Conservation (phyloP, 1,140 invertebrate species). For the Copidosoma floridanum region DNA sequence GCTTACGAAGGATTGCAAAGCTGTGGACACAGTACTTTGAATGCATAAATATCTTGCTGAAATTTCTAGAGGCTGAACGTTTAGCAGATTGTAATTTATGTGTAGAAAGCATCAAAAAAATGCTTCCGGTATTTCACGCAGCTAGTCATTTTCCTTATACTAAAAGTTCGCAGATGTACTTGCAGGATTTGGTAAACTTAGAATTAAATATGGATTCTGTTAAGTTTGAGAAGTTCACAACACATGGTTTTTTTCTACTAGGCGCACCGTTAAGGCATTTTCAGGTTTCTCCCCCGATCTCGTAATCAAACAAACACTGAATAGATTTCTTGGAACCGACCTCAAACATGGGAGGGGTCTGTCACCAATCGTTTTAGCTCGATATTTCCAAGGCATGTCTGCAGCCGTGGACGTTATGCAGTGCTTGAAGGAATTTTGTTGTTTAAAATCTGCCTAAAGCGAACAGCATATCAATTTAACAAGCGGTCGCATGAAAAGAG, state of each 20-base stretch:
- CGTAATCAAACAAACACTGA: slow-evolving; percentile 45
- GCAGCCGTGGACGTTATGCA: slow-evolving; percentile 24
- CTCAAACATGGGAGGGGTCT: slow-evolving; percentile 27
- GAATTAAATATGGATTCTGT: slow-evolving; percentile 32
- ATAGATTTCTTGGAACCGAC: slow-evolving; percentile 41
- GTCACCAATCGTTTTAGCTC: slow-evolving; percentile 21
- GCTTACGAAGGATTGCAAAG: slow-evolving; percentile 13
- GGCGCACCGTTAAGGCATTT: slow-evolving; percentile 44
- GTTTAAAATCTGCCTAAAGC: slow-evolving; percentile 37
- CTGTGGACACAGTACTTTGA: slow-evolving; percentile 28
- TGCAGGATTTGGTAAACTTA: slow-evolving; percentile 43
- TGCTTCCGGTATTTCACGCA: slow-evolving; percentile 45
- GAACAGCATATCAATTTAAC: slow-evolving; percentile 52
- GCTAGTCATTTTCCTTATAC: slow-evolving; percentile 42
- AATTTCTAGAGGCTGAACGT: slow-evolving; percentile 31
- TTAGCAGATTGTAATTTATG: slow-evolving; percentile 38
- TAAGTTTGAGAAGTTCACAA: slow-evolving; percentile 39
- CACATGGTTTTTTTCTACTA: slow-evolving; percentile 37
- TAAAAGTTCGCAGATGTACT: slow-evolving; percentile 45
- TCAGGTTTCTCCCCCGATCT: slow-evolving; percentile 48
- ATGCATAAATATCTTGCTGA: slow-evolving; percentile 3
- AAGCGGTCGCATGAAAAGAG: slow-evolving; percentile 44
- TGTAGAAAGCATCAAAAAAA: slow-evolving; percentile 29
- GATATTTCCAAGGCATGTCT: slow-evolving; percentile 24
- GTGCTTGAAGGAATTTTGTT: slow-evolving; percentile 40